phyloP scores from a whole-genome alignment of 2,113 vertebrate species.

The human region DNA sequence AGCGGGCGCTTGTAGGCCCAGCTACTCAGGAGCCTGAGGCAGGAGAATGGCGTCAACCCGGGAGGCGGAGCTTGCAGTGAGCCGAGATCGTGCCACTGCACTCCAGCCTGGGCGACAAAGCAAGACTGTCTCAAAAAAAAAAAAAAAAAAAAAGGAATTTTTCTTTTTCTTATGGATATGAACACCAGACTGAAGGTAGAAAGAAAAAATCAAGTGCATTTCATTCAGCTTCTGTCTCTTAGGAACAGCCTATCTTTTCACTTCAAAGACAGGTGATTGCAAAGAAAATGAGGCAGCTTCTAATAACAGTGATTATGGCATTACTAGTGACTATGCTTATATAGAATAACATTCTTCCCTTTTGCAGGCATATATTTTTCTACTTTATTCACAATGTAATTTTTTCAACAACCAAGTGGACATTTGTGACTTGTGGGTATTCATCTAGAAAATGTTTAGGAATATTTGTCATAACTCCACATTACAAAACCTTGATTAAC shows the following conservation, averaged over 20 bases:
- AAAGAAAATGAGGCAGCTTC: background rate
- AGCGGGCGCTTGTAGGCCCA: too few relatives aligned
- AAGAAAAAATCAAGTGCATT: background rate
- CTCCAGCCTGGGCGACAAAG: too few relatives aligned
- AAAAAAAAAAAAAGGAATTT: background rate
- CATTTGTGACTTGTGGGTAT: background rate
- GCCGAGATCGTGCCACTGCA: too few relatives aligned
- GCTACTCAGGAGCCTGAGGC: too few relatives aligned
- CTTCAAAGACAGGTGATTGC: background rate
- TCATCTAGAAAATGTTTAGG: conserved; percentile 8
- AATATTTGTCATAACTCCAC: background rate
- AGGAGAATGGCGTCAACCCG: too few relatives aligned
- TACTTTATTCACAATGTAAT: background rate
- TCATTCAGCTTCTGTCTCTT: background rate
- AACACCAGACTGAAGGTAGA: background rate
- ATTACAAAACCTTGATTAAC: conserved; percentile 47
- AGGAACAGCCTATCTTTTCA: background rate
- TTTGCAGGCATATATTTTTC: background rate
- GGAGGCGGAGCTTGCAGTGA: too few relatives aligned
- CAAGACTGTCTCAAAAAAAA: too few relatives aligned
- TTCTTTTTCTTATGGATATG: background rate
- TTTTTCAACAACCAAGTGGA: background rate
- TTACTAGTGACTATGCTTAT: background rate
- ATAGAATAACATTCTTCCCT: background rate
- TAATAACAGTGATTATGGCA: background rate